These are phyloP conservation scores for Prunella strophiata DNA, from an alignment of 2,797 vertebrate genomes.

Conservation along the genomic window DNA sequence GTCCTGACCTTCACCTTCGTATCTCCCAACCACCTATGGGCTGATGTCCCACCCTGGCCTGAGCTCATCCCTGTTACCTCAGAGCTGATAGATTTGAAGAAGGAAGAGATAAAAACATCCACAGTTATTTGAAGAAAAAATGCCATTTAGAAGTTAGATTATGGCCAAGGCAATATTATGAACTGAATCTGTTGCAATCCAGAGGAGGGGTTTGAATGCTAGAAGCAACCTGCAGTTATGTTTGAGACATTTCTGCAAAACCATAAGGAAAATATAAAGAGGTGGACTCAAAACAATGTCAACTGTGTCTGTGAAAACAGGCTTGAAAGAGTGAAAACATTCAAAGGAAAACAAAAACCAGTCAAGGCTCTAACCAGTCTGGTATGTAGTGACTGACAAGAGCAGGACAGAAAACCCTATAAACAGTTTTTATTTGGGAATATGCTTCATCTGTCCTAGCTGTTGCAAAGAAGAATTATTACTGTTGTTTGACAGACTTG, in stretches of 20 bases:
- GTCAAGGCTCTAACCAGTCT: background rate
- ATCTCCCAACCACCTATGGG: accelerated
- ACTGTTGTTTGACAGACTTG: conserved; percentile 13
- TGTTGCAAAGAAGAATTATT: background rate
- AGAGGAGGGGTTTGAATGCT: background rate
- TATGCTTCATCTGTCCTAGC: background rate
- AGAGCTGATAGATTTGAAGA: background rate
- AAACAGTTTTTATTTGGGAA: background rate
- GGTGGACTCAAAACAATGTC: background rate
- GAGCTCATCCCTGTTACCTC: background rate
- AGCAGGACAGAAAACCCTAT: background rate
- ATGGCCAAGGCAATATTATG: background rate
- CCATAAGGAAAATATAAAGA: background rate
- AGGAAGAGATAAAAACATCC: background rate
- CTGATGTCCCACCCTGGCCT: background rate
- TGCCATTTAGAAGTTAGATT: background rate
- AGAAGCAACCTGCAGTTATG: background rate
- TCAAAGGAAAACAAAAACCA: background rate
- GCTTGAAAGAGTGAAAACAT: background rate
- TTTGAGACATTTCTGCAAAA: background rate
- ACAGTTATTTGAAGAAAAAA: background rate
- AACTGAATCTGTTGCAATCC: background rate
- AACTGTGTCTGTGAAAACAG: background rate
- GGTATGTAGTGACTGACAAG: conserved; percentile 2
- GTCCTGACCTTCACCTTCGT: no score